A percentile compares a stretch with the other conserved stretches of the same genome.
Conservation (phyloP, 2,797 vertebrate genomes). For the Dicrostonyx torquatus region DNA sequence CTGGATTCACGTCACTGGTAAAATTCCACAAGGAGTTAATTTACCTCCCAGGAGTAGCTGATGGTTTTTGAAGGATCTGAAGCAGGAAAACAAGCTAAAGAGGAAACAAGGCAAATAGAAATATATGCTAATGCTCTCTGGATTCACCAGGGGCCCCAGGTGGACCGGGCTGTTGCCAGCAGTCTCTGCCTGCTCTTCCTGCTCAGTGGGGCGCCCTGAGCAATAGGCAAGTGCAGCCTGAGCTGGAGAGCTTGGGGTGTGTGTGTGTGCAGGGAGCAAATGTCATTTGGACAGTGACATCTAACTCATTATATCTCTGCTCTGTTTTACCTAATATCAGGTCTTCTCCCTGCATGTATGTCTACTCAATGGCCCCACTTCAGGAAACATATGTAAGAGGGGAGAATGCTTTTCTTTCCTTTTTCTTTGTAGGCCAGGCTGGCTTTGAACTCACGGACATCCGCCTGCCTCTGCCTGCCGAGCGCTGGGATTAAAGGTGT, state of each 20-base stretch:
- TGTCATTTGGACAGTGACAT: background rate
- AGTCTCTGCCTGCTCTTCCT: background rate
- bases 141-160: background rate
- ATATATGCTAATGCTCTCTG: background rate
- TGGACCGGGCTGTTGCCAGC: background rate
- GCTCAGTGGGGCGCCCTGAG: fast-evolving
- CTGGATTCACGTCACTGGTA: background rate
- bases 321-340: background rate
- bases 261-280: background rate
- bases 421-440: too few species aligned
- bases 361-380: background rate
- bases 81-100: slow-evolving; percentile 31
- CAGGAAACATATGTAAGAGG: background rate
- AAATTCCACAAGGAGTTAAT: slow-evolving; percentile 44
- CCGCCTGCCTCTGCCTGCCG: too few species aligned
- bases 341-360: background rate
- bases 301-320: background rate
- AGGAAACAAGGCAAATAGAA: background rate
- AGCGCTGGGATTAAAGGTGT: too few species aligned
- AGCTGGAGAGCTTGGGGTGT: too few species aligned
- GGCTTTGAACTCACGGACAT: too few species aligned
- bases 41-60: slow-evolving; percentile 44
- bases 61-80: slow-evolving; percentile 40
- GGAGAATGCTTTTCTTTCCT: background rate
- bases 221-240: background rate